These are phyloP conservation scores for Rhipidura dahli DNA, from an alignment of 2,113 vertebrate species.

Conservation along the genomic window DNA sequence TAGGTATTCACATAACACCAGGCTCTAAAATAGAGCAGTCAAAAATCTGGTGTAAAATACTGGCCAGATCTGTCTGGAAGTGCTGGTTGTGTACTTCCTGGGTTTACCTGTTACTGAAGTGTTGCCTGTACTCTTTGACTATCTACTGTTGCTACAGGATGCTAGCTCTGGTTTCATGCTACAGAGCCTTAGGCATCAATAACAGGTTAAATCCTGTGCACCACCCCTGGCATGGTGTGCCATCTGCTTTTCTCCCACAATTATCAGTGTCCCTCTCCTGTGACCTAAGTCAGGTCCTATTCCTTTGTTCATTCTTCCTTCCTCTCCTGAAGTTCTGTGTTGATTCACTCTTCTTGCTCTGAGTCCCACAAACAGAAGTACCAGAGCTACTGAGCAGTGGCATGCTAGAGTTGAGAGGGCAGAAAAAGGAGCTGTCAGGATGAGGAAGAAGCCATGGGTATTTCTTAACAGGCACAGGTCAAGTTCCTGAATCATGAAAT, in stretches of 20 bases:
- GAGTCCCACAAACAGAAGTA: neutral
- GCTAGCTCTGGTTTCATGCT: neutral
- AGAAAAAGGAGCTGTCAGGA: neutral
- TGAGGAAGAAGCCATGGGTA: neutral
- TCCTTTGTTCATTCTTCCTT: neutral
- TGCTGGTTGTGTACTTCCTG: neutral
- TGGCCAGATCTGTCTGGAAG: neutral
- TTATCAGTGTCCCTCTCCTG: neutral
- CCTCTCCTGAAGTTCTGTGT: neutral
- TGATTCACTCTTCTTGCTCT: neutral
- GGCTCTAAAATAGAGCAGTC: neutral
- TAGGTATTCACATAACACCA: neutral
- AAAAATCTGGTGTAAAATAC: neutral
- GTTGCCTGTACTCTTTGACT: neutral
- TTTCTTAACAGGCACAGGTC: neutral
- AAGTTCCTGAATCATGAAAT: neutral
- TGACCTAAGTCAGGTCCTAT: neutral
- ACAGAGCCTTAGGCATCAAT: neutral
- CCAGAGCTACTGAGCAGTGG: neutral
- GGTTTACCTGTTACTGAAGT: neutral
- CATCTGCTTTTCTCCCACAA: neutral
- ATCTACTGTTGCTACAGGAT: neutral
- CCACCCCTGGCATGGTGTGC: neutral
- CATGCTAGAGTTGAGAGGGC: neutral
- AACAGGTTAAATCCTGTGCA: neutral